Evolutionary conservation across 2,888 invertebrate species (phyloP).

Genomic region (Barypeithes pellucidus): DNA sequence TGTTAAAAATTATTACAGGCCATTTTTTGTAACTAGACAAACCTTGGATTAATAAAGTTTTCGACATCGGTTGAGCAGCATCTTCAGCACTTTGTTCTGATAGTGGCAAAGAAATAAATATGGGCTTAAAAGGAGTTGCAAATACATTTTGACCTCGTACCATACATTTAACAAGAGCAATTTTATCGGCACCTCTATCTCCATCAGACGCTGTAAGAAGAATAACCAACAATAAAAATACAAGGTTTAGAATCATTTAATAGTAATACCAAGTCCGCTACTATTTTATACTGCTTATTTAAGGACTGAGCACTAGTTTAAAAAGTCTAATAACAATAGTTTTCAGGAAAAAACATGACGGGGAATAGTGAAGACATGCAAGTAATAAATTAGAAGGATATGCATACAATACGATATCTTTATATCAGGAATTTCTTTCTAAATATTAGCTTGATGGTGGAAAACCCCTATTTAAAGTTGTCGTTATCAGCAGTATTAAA

Average conservation of each 20-base stretch:
- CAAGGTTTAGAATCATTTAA: background rate
- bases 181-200: constrained; percentile 25
- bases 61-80: constrained; percentile 2
- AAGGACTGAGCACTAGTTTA: background rate
- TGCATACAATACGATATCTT: background rate
- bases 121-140: constrained; percentile 36
- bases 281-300: background rate
- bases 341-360: background rate
- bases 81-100: constrained; percentile 35
- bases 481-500: background rate
- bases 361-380: background rate
- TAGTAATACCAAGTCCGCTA: background rate
- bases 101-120: constrained; percentile 46
- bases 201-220: background rate
- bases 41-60: constrained; percentile 23
- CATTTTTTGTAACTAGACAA: constrained; percentile 32
- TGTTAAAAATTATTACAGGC: constrained; percentile 41
- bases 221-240: background rate
- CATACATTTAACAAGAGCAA: constrained; percentile 37
- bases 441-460: background rate
- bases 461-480: background rate
- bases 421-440: background rate
- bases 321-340: background rate
- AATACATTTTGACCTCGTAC: constrained; percentile 36
- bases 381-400: background rate